Base-by-base conservation (phyloP, 2,888 invertebrate genomes). In the Neria commutata region DNA sequence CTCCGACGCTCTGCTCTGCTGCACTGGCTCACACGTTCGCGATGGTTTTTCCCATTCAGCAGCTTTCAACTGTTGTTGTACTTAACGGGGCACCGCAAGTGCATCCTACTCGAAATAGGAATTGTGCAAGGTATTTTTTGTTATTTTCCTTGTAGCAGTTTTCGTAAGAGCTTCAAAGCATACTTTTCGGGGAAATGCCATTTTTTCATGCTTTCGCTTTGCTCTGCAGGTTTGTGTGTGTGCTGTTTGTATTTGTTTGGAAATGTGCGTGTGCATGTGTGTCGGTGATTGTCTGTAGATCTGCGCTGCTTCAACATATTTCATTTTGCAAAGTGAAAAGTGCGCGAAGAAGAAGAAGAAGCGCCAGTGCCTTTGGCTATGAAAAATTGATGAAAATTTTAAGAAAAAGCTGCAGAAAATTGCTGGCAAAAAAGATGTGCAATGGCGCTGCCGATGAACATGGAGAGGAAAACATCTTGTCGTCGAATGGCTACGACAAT, bases 331-430 rank as follows among this genome's bases (percentile, higher is more conserved):
- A n/a, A n/a, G 29, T 29, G n/a, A 37, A 37, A 37, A 37, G 8
- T 14, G n/a, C 8, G 37, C 11, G n/a, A 37, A 37, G n/a, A 37
- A 10, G 14, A 37, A 37, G n/a, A 5, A 37, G 37, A 8, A 37
- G n/a, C 37, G 37, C 6, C n/a, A n/a, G n/a, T 14, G 37, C 37
- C 37, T 11, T 29, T 11, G 29, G 29, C 29, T 29, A 8, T 11
- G 29, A 29, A 29, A 34, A 54, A 26, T 48, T 24, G 26, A 55
- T 40, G 46, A 50, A 46, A n/a, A 56, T 33, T 46, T 42, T 46
- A 51, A 56, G 49, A 25, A 45, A 56, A 56, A 56, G 51, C 51
- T 37, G 42, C 19, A 51, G 50, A 56, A 19, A 56, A 50, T 40
- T 48, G 40, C 48, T n/a, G n/a, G n/a, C n/a, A n/a, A n/a, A 17